Evolutionary conservation across 2,113 vertebrate genomes (phyloP), one percentile per base, ranked within the genome.

Genomic region (Gadus macrocephalus): DNA sequence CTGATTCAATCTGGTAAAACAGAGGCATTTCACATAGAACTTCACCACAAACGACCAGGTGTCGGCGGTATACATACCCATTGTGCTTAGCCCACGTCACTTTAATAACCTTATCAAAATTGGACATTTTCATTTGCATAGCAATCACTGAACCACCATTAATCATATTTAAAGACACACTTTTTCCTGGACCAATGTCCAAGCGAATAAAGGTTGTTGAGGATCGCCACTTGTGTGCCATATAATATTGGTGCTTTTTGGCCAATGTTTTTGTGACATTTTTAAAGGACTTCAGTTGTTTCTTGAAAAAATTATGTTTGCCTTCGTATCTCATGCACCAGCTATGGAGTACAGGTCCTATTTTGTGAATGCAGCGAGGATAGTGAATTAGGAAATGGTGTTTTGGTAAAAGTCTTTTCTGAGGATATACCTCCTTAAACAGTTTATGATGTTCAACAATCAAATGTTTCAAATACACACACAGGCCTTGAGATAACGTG

Each of bases 111-210:
- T 68, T 22, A 59, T 16, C 14, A 55, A 53, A 59, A 60, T 25
- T 68, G 67, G 67, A 27, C 53, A 68, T 25, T 16, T 68, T 53
- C 67, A 59, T 68, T 68, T 53, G 25, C 55, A 58, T 38, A 31
- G 67, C 67, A 68, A 68, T 53, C 22, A 17, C 69, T 53, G 35
- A 71, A 55, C 56, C 59, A 49, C 66, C 72, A 35, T 73, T 68
- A 55, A 68, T 65, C 66, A 68, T 68, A 15, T 73, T 38, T 16
- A 73, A 73, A 73, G 66, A 55, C 72, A 68, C 64, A 31, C 62
- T 73, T 73, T 73, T 73, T 12, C 59, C 72, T 15, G 65, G 72
- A 73, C 65, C 72, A 68, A 62, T 68, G 59, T 73, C 72, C 62
- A 68, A 67, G 15, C 22, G 27, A 73, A 17, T 68, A 68, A 73